phyloP scores from a whole-genome alignment of 2,888 invertebrate genomes.

The Aspidiotus destructor region DNA sequence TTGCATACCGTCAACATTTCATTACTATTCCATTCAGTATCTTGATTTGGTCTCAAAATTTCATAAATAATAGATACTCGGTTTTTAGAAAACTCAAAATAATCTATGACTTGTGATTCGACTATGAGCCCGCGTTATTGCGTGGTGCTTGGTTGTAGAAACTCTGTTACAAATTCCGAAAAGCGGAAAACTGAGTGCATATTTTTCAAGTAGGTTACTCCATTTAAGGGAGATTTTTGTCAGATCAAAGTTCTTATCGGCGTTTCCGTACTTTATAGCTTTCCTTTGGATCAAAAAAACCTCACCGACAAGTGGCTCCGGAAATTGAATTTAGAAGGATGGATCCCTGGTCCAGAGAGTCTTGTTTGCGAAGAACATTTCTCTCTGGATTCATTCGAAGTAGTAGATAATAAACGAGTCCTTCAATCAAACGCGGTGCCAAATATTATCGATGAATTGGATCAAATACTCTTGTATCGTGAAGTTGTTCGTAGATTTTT shows the following conservation, averaged over 20 bases:
- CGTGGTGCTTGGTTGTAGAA: constrained; percentile 18
- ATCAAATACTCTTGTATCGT: not conserved
- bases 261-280: constrained; percentile 9
- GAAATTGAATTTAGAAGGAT: constrained; percentile 16
- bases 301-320: constrained; percentile 7
- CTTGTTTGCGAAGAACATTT: constrained; percentile 21
- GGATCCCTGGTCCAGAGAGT: constrained; percentile 17
- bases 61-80: no score
- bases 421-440: constrained; percentile 11
- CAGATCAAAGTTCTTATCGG: not conserved
- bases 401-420: constrained; percentile 7
- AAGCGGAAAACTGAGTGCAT: constrained; percentile 16
- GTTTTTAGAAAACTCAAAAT: no score
- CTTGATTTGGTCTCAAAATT: no score
- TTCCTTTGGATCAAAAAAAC: constrained; percentile 8
- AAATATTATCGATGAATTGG: constrained; percentile 16
- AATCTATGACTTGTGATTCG: no score
- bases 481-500: not conserved
- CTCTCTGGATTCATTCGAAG: constrained; percentile 10
- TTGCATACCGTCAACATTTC: no score
- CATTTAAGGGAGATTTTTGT: constrained; percentile 2
- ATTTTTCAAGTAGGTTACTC: constrained; percentile 19
- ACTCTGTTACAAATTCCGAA: constrained; percentile 5
- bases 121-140: not conserved
- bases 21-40: no score